These are phyloP conservation scores for Pantherophis guttatus DNA, from an alignment of 2,113 vertebrate species.

Conservation along the genomic window DNA sequence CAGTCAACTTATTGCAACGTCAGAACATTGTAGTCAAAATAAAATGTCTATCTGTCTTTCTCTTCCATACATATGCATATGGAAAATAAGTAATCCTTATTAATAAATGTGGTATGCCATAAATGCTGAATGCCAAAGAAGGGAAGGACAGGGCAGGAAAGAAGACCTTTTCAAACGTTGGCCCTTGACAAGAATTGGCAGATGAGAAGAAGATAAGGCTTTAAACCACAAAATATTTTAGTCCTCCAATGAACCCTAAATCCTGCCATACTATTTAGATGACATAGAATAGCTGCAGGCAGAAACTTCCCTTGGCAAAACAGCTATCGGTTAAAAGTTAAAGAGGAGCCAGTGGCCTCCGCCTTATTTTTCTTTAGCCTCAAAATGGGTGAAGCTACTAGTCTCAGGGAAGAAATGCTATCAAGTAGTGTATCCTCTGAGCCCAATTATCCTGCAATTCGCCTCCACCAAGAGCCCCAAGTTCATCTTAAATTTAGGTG, in stretches of 20 bases:
- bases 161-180: background rate
- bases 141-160: background rate
- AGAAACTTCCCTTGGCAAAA: background rate
- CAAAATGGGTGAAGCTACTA: background rate
- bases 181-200: background rate
- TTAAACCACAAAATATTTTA: background rate
- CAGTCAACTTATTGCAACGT: slow-evolving; percentile 21
- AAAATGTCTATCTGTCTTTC: slow-evolving; percentile 13
- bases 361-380: background rate
- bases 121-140: background rate
- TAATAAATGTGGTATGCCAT: background rate
- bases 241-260: background rate
- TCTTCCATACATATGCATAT: slow-evolving; percentile 35
- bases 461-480: background rate
- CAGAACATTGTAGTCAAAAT: background rate
- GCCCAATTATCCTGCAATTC: background rate
- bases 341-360: background rate
- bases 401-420: background rate
- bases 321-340: background rate
- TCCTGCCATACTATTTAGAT: background rate
- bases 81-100: background rate
- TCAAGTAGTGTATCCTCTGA: background rate
- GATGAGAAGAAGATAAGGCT: too few relatives aligned
- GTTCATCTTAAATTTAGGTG: background rate
- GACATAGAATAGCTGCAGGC: background rate